phyloP scores from a whole-genome alignment of 2,888 invertebrate species.

The Caenorhabditis sp. region DNA sequence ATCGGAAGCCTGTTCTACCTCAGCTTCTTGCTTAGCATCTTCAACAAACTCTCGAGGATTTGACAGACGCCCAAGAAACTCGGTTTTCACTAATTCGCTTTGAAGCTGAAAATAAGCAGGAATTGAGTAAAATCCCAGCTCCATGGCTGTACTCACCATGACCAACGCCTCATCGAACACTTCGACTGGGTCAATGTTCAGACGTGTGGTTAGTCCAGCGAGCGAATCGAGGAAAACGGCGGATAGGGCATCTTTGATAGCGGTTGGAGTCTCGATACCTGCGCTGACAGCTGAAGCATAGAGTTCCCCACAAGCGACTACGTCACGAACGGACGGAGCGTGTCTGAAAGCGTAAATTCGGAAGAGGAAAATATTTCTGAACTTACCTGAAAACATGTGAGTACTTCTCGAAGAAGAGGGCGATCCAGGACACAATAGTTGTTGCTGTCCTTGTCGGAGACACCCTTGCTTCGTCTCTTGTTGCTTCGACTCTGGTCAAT shows the following conservation, averaged over 20 bases:
- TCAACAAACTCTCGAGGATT: slow-evolving; percentile 10
- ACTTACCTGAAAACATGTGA: slow-evolving; percentile 71
- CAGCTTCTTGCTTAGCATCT: slow-evolving; percentile 4
- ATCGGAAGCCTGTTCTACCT: slow-evolving; percentile 22
- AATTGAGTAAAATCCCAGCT: not conserved
- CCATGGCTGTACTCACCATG: slow-evolving; percentile 47
- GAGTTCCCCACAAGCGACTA: slow-evolving; percentile 88
- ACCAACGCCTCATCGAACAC: slow-evolving; percentile 64
- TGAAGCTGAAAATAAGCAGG: slow-evolving; percentile 41
- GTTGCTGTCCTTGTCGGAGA: slow-evolving; percentile 60
- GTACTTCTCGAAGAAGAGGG: slow-evolving; percentile 70
- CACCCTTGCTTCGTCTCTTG: slow-evolving; percentile 48
- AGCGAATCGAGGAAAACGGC: slow-evolving; percentile 93
- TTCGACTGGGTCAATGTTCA: slow-evolving; percentile 86
- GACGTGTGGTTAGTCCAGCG: slow-evolving; percentile 93
- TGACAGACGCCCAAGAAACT: slow-evolving; percentile 17
- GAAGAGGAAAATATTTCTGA: not conserved
- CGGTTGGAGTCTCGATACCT: slow-evolving; percentile 51
- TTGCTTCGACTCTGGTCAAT: slow-evolving; percentile 55
- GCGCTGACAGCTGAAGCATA: slow-evolving; percentile 72
- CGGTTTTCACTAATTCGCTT: slow-evolving; percentile 23
- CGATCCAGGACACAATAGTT: slow-evolving; percentile 70
- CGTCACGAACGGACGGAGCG: slow-evolving; percentile 83
- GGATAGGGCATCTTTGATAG: slow-evolving; percentile 79
- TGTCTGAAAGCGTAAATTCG: slow-evolving; percentile 63